A percentile compares a stretch with the other conserved stretches of the same genome.
phyloP scores from a whole-genome alignment of 2,888 invertebrate genomes.

The Rhopalosiphum nymphaeae region DNA sequence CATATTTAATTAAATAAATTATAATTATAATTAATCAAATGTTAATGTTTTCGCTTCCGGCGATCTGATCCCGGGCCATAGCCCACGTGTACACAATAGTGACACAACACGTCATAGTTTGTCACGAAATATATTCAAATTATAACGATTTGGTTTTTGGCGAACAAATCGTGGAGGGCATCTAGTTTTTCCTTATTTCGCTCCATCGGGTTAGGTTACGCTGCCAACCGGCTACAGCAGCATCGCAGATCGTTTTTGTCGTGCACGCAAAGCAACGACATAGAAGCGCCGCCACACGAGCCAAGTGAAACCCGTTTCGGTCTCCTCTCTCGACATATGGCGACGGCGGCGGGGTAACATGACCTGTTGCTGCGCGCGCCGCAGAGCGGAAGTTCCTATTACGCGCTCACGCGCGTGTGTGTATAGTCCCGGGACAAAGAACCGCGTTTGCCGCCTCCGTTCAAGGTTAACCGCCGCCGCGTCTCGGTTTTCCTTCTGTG shows the following conservation, averaged over 20 bases:
- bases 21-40: background rate
- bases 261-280: background rate
- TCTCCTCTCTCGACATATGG: constrained; percentile 57
- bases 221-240: background rate
- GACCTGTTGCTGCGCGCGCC: constrained; percentile 64
- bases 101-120: background rate
- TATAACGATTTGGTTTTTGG: background rate
- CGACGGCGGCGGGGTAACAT: constrained; percentile 38
- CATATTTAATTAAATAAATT: constrained; percentile 8
- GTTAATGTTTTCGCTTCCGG: constrained; percentile 41
- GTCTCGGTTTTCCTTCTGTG: constrained; percentile 51
- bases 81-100: background rate
- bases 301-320: constrained; percentile 55
- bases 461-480: constrained; percentile 62
- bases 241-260: background rate
- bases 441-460: constrained; percentile 44
- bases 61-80: background rate
- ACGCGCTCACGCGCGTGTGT: background rate
- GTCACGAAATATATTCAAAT: background rate
- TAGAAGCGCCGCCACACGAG: constrained; percentile 7
- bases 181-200: background rate
- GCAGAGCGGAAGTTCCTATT: constrained; percentile 59
- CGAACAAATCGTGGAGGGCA: background rate
- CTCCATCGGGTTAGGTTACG: background rate
- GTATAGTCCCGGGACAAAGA: constrained; percentile 59